phyloP scores from a whole-genome alignment of 2,113 vertebrate genomes.

The Catharus minimus region DNA sequence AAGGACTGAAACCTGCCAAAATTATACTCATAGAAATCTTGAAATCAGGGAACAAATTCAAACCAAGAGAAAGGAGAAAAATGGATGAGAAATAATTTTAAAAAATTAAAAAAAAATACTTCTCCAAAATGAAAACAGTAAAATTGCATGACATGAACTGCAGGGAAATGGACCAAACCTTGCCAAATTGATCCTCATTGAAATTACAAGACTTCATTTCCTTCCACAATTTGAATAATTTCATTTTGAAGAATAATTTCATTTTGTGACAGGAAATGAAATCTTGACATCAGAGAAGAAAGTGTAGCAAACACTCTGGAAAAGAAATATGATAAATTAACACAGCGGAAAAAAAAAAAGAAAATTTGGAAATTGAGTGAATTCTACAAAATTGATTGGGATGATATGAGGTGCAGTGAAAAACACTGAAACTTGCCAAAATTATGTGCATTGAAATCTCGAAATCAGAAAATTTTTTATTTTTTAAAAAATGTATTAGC shows the following conservation, averaged over 20 bases:
- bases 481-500: too few relatives aligned
- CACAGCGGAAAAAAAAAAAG: background rate
- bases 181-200: background rate
- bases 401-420: background rate
- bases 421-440: background rate
- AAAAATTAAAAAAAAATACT: background rate
- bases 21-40: background rate
- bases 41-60: background rate
- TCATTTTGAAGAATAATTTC: too few relatives aligned
- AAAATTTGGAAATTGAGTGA: background rate
- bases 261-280: background rate
- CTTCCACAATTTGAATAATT: background rate
- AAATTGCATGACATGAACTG: background rate
- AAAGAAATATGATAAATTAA: background rate
- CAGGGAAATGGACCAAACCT: too few relatives aligned
- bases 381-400: background rate
- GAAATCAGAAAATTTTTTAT: background rate
- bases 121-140: background rate
- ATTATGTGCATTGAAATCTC: accelerated
- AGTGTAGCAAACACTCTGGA: background rate
- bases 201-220: background rate
- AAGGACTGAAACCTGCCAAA: background rate
- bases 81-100: too few relatives aligned
- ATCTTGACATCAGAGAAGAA: background rate
- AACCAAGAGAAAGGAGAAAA: background rate